Base-by-base conservation (phyloP, 2,888 invertebrate genomes). In the Galerucella calmariensis region DNA sequence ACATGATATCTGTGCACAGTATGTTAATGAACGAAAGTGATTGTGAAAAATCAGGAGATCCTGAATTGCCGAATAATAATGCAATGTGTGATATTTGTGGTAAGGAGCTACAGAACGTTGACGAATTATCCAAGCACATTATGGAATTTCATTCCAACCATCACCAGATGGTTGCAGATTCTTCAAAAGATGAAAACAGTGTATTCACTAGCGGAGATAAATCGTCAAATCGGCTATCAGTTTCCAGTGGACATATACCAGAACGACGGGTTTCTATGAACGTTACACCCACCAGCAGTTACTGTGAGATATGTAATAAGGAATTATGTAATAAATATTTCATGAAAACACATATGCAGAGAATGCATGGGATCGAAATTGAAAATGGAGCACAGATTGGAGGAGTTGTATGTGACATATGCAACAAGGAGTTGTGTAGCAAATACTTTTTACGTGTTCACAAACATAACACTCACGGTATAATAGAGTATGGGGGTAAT, bases 261-360 rank as follows among this genome's bases (percentile, higher is more conserved):
- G 90, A 90, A 75, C 89, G 92, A 62, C 89, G 91, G 53, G 88
- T 91, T 59, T 91, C 92, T 0, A 89, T 90, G 82, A 91, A 90
- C 53, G 85, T 91, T 75, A 92, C 92, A 0, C 92, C 93, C 0
- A 93, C 95, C 1, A 95, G 94, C 77, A 96, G 96, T 84, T 97
- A 97, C 87, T 98, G 98, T 87, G 97, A 97, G 86, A 97, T 98
- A 79, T 98, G 98, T 88, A 98, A 98, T 89, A 98, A 98, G 88
- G 98, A 99, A 88, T 89, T 99, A 81, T 99, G 99, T 90, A 99
- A 99, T 90, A 99, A 99, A 88, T 99, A 99, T 87, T 99, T 99
- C 88, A 96, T 99, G 94, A 97, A 98, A 87, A 99, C 98, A 1
- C 99, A 99, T 89, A 98, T 98, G 97, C 94, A 97, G 86, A 94